Evolutionary conservation across 2,888 invertebrate genomes (phyloP), one percentile per base, ranked within the genome.

Genomic region (Amphipoea oculea): DNA sequence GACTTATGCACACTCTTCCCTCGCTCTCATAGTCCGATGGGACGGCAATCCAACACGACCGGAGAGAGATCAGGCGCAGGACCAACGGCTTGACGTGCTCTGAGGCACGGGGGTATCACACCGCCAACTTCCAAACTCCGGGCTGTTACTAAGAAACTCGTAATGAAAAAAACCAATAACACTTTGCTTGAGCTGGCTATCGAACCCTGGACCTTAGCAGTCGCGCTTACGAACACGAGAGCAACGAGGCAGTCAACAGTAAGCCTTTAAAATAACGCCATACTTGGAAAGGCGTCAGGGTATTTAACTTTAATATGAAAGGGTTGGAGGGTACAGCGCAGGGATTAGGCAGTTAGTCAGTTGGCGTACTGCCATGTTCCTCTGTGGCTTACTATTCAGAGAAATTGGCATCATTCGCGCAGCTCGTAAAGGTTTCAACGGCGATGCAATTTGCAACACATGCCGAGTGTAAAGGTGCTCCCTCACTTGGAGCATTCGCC

Each of bases 351-450:
- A 76, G 57, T 83, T 85, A 91, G 81, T 89, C 81, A 86, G 84
- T 91, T 95, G 94, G 95, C 94, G 73, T 51, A 71, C 77, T 87
- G 94, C 95, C 95, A 94, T 82, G 87, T 90, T 91, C 90, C 89
- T 90, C 89, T 85, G 72, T 68, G 89, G 88, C 87, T 89, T 87
- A 91, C 91, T 89, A 91, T 92, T 91, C 88, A 91, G 90, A 89
- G 86, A 89, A 94, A 93, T 93, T 94, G 94, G 92, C 94, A 91
- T 87, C 88, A 89, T 91, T 60, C 54, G 90, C 89, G 90, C 89
- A 76, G 85, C 82, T 82, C 86, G 89, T 90, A 90, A 92, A 92
- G 90, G 91, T 88, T 90, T 78, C 79, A 74, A 86, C 75, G 72
- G 79, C 78, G 78, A 81, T 85, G 88, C 87, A 85, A 89, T 90